phyloP scores from a whole-genome alignment of 2,797 vertebrate genomes.

The Phaenicophaeus curvirostris region DNA sequence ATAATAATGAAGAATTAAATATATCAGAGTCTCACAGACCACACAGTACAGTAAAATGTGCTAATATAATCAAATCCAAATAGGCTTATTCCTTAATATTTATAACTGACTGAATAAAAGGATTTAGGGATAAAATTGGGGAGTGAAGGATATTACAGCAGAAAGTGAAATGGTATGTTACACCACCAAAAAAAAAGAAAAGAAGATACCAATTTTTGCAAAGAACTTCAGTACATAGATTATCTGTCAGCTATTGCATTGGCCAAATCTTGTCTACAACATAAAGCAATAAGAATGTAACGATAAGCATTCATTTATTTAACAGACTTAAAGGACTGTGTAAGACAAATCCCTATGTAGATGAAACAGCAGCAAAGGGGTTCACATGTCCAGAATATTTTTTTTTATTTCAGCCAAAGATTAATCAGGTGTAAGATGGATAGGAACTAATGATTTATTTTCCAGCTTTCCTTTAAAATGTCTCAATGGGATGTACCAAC shows the following conservation, averaged over 20 bases:
- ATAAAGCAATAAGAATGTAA: not conserved
- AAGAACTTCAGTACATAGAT: not conserved
- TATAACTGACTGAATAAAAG: not conserved
- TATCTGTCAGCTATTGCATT: not conserved
- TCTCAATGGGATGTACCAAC: not conserved
- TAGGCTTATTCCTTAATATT: not conserved
- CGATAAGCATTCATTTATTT: not conserved
- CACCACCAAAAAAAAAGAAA: not conserved
- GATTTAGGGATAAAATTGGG: not conserved
- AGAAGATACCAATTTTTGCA: not conserved
- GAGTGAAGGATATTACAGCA: not conserved
- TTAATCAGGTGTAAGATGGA: not conserved
- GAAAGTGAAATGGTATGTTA: not conserved
- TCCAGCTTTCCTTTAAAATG: not conserved
- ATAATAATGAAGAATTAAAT: not conserved
- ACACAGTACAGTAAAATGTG: not conserved
- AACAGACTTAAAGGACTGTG: not conserved
- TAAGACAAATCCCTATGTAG: not conserved
- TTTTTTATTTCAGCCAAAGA: not conserved
- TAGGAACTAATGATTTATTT: not conserved
- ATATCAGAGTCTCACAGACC: not conserved
- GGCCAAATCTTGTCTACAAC: not conserved
- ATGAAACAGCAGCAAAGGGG: not conserved
- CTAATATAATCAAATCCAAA: not conserved
- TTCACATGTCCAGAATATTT: too few relatives aligned